These are phyloP conservation scores for Aurelia aurita DNA, from an alignment of 30 jellyfish, hydroid and myxozoan species.

Conservation along the genomic window DNA sequence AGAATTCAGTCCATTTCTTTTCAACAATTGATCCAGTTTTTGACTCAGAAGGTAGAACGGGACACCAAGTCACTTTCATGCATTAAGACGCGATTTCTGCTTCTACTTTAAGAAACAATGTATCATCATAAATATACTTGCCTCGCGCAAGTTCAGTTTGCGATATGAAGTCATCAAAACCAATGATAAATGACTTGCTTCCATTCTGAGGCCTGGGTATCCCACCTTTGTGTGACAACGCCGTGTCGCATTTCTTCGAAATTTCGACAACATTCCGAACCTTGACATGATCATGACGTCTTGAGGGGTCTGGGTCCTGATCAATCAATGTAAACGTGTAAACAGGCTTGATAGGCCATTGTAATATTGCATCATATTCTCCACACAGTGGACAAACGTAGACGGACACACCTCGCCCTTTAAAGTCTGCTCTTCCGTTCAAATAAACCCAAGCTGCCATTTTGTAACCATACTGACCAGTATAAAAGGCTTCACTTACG, in stretches of 20 bases:
- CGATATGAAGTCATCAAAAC: constrained; percentile 90
- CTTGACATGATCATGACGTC: constrained; percentile 83
- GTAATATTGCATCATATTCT: constrained; percentile 90
- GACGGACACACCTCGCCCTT: constrained; percentile 83
- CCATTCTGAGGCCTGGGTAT: constrained; percentile 84
- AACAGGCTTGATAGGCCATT: constrained; percentile 91
- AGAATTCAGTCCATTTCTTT: too few relatives aligned
- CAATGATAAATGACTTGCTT: constrained; percentile 83
- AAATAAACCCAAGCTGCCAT: constrained; percentile 94
- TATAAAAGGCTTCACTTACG: constrained; percentile 78
- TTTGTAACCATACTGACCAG: constrained; percentile 85
- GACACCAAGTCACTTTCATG: too few relatives aligned
- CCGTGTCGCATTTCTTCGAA: constrained; percentile 81
- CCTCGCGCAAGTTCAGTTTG: constrained; percentile 79
- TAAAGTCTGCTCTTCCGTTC: constrained; percentile 89
- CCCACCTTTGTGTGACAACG: constrained; percentile 76
- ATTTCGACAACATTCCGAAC: constrained; percentile 83
- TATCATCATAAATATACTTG: constrained; percentile 77
- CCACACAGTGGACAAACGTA: constrained; percentile 93
- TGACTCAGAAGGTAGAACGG: too few relatives aligned
- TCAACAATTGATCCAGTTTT: too few relatives aligned
- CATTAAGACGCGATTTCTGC: constrained; percentile 46
- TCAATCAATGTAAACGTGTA: constrained; percentile 82
- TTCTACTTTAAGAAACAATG: constrained; percentile 72
- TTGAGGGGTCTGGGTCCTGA: constrained; percentile 70